phyloP scores from a whole-genome alignment of 2,888 invertebrate genomes.

The Liposcelis brunnea region DNA sequence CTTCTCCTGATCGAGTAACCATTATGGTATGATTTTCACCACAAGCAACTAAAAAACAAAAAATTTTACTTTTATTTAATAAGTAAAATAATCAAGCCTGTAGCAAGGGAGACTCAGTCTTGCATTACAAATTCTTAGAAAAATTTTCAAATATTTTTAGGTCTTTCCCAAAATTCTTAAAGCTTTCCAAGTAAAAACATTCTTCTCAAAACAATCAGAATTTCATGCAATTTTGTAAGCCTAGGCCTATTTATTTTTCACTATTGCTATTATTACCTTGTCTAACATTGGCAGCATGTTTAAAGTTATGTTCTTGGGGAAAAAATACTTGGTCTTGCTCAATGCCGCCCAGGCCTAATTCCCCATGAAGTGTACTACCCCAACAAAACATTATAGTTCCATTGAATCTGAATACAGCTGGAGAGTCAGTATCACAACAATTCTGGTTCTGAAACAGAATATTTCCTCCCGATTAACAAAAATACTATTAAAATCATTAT shows the following conservation, averaged over 20 bases:
- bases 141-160: too few relatives aligned
- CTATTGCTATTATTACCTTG: conserved; percentile 26
- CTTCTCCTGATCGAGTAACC: conserved; percentile 54
- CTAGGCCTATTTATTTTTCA: too few relatives aligned
- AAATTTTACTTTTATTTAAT: conserved; percentile 9
- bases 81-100: conserved; percentile 10
- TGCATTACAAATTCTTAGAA: too few relatives aligned
- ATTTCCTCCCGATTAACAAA: too few relatives aligned
- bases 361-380: conserved; percentile 61
- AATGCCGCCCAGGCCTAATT: conserved; percentile 58
- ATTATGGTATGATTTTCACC: conserved; percentile 71
- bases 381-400: conserved; percentile 41
- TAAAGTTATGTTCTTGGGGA: conserved; percentile 30
- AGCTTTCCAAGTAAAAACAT: too few relatives aligned
- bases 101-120: too few relatives aligned
- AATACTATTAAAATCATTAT: too few relatives aligned
- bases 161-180: too few relatives aligned
- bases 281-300: conserved; percentile 24
- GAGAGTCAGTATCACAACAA: too few relatives aligned
- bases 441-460: too few relatives aligned
- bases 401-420: too few relatives aligned
- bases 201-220: too few relatives aligned
- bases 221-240: not conserved
- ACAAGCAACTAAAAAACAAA: conserved; percentile 42
- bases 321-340: conserved; percentile 45